Evolutionary conservation across 1,140 invertebrate genomes (phyloP).

Genomic region (Thalassaphorura encarpata): DNA sequence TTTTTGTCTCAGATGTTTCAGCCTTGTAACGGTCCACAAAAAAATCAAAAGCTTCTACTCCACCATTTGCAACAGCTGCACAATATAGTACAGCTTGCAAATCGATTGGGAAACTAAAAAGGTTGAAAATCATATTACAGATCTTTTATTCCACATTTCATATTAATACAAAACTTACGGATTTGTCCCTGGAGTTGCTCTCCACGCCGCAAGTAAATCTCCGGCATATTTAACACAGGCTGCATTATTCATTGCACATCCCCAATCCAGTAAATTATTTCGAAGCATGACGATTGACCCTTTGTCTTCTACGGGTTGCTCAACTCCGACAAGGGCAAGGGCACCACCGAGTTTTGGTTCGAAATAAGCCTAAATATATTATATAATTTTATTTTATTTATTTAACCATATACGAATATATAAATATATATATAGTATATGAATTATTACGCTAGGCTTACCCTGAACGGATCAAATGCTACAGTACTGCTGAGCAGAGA

Average conservation of each 20-base stretch:
- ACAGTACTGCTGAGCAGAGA: not conserved
- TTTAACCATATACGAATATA: no score
- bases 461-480: not conserved
- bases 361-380: conserved; percentile 3
- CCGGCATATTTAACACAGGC: conserved; percentile 11
- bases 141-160: not conserved
- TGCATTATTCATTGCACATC: conserved; percentile 9
- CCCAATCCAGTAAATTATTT: conserved; percentile 16
- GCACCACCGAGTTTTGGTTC: conserved; percentile 14
- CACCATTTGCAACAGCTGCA: not conserved
- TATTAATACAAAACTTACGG: not conserved
- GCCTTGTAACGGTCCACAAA: not conserved
- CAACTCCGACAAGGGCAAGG: conserved; percentile 9
- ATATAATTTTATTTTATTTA: not conserved
- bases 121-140: not conserved
- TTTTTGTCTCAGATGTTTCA: not conserved
- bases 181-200: conserved; percentile 3
- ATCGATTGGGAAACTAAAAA: not conserved
- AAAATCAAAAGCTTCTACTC: not conserved
- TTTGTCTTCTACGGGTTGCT: conserved; percentile 9
- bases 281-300: conserved; percentile 7
- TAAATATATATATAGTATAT: no score
- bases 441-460: not conserved
- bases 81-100: not conserved
- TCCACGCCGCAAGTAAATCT: conserved; percentile 5